Conservation (phyloP, 2,888 invertebrate genomes). For the Rugalucina vietnamica region DNA sequence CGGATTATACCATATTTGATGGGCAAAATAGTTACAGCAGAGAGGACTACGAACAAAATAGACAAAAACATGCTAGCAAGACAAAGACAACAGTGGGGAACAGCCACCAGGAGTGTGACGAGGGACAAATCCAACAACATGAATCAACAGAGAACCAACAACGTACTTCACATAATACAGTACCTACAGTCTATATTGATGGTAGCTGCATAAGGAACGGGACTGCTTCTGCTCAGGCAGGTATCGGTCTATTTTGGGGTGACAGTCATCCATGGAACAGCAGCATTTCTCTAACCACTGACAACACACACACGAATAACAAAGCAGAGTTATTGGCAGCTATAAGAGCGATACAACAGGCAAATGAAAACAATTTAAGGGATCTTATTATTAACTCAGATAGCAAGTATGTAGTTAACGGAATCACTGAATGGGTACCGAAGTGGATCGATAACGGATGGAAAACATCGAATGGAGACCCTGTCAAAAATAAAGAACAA, state of each 20-base stretch:
- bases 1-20: background rate
- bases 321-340: background rate
- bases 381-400: background rate
- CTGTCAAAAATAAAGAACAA: background rate
- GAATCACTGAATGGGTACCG: background rate
- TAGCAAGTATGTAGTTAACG: background rate
- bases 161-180: background rate
- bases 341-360: background rate
- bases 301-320: background rate
- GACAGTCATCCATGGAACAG: background rate
- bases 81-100: background rate
- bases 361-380: background rate
- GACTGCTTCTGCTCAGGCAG: background rate
- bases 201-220: background rate
- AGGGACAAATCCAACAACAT: background rate
- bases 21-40: background rate
- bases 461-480: background rate
- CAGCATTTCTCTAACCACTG: background rate
- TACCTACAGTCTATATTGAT: background rate
- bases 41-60: background rate
- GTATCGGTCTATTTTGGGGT: background rate
- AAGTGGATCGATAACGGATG: background rate
- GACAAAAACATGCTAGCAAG: background rate
- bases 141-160: background rate
- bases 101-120: background rate